Evolutionary conservation across 2,888 invertebrate genomes (phyloP), one percentile per base, ranked within the genome.

Genomic region (Drosophila phalerata): DNA sequence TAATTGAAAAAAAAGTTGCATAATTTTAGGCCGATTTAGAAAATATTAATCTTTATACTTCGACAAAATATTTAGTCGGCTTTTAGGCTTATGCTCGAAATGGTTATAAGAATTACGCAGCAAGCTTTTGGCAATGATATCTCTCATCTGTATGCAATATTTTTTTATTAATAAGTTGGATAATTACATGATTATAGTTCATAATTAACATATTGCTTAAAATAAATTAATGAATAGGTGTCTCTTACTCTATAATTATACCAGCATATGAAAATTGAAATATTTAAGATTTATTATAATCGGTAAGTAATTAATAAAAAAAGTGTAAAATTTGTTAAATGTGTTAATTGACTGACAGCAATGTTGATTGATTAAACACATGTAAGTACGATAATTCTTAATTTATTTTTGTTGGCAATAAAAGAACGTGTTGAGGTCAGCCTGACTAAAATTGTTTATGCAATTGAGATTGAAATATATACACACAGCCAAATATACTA

Each of bases 401-500:
- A 69, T 74, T 78, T 79, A 81, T 72, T 69, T 71, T 42, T 65
- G 43, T 57, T 53, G 52, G 42, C 52, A 57, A 64, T 65, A 60
- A 28, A 56, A 56, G 69, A 87, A 87, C 85, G 89, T 89, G 88
- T 55, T 74, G 72, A 85, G 85, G 85, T 85, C 84, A 89, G n/a
- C 6, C 30, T 22, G 49, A 69, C 61, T 52, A 61, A 63, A 64
- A 57, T 78, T 79, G 82, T 73, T 69, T 64, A 58, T 78, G 70
- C 79, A 81, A 72, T 70, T 77, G 17, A 43, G 43, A 77, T 51
- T 51, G 45, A 64, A 70, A 62, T 55, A 62, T 55, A 47, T 56
- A 57, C 37, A 40, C 68, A 56, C 34, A 58, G 30, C n/a, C 11
- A 32, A 5, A 42, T 55, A 55, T 42, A 55, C 34, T 40, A 32